Base-by-base conservation (phyloP, 1,140 invertebrate species). In the Papilio polyxenes region DNA sequence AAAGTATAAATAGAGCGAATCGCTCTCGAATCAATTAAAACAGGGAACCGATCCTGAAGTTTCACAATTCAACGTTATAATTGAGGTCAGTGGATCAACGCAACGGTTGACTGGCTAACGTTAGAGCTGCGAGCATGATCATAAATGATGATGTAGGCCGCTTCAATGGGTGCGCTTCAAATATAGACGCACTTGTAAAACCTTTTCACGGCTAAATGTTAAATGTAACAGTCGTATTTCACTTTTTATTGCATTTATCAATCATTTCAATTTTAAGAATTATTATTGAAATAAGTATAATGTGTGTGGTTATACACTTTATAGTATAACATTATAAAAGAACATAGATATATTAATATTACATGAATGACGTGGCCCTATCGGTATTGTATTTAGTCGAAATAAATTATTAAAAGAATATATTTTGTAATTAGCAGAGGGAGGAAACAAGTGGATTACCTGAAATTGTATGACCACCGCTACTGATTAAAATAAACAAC, bases 31-130 rank as follows among this genome's bases (percentile, higher is more conserved):
- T 77, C 82, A 77, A 84, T 83, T 76, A 79, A 87, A 87, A 85
- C 83, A 87, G 82, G 75, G 75, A 77, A 53, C 59, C 59, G 40
- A 37, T 79, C 53, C 78, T 80, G 78, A 80, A 62, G 59, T 86
- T 86, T 85, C 84, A 84, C 85, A 87, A 87, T 84, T 85, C 78
- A 65, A 69, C 81, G 40, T 65, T 65, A 49, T 65, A 80, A 88
- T 85, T 85, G 53, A 82, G 87, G 87, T 88, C 84, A 88, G 83
- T 85, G 81, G 87, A 87, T 86, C 87, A 87, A 82, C 83, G 82
- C 77, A 76, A 82, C 62, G 78, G 78, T 69, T 80, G 78, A 80
- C 78, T 80, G 59, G 78, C 62, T 51, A 80, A 44, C 78, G 78
- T 80, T 59, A 80, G 77, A 40, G 56, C 31, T 13, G 59, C 56